A percentile compares a stretch with the other conserved stretches of the same genome.
phyloP scores from a whole-genome alignment of 2,113 vertebrate species.

The Oryzias melastigma region DNA sequence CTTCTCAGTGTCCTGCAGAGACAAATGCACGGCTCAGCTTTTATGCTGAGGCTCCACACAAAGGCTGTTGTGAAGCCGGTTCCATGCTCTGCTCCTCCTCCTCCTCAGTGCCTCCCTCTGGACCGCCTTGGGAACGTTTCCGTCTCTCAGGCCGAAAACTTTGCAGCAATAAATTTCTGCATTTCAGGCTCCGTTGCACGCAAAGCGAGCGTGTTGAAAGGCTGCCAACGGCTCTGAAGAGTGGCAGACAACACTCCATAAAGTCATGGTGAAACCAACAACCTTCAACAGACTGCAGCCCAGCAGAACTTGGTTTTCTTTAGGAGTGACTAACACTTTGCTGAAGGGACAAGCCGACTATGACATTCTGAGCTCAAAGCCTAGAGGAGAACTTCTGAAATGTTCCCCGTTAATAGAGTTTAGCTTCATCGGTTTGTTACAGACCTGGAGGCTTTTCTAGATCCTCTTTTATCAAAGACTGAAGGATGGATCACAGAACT shows the following conservation, averaged over 20 bases:
- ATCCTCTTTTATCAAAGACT: too few species aligned
- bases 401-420: too few species aligned
- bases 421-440: too few species aligned
- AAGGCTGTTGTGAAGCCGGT: background rate
- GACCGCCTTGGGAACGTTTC: constrained; percentile 10
- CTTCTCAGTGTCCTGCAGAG: constrained; percentile 8
- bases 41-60: too few species aligned
- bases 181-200: constrained; percentile 46
- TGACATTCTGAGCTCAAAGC: too few species aligned
- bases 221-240: constrained; percentile 21
- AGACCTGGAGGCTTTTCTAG: too few species aligned
- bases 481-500: too few species aligned
- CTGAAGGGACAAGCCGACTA: too few species aligned
- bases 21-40: constrained; percentile 5
- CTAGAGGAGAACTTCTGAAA: too few species aligned
- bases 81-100: background rate
- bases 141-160: constrained; percentile 34
- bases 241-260: background rate
- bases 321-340: too few species aligned
- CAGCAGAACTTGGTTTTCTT: too few species aligned
- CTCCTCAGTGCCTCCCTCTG: constrained; percentile 26
- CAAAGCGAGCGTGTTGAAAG: background rate
- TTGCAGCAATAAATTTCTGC: constrained; percentile 48
- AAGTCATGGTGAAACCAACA: background rate
- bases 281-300: background rate